These are phyloP conservation scores for Pharmacophagus antenor DNA, from an alignment of 2,888 invertebrate species.

Conservation along the genomic window DNA sequence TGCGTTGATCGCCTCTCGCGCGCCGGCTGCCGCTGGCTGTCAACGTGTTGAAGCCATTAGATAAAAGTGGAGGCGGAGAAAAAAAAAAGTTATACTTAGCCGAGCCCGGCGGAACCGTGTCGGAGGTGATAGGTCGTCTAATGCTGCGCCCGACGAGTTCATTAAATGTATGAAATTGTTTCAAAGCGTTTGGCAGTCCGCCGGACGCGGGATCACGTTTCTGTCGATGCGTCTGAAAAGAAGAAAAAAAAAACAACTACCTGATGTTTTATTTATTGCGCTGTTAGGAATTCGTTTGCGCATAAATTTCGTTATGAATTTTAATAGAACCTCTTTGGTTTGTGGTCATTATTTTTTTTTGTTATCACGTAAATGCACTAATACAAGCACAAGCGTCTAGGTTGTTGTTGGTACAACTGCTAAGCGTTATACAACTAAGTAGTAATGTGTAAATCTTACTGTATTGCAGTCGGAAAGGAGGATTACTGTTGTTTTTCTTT, in stretches of 20 bases:
- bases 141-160: constrained; percentile 37
- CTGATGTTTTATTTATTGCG: constrained; percentile 3
- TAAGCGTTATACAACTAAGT: too few species aligned
- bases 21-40: constrained; percentile 49
- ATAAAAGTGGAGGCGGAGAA: constrained; percentile 29
- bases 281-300: neutral
- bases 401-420: neutral
- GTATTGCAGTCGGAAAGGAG: too few species aligned
- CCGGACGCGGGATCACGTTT: constrained; percentile 8
- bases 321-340: neutral
- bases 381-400: neutral
- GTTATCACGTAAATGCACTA: neutral
- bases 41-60: constrained; percentile 49
- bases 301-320: neutral
- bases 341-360: too few species aligned
- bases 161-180: constrained; percentile 33
- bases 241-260: constrained; percentile 5
- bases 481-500: too few species aligned
- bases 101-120: constrained; percentile 33
- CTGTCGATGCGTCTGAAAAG: constrained; percentile 13
- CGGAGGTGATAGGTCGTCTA: constrained; percentile 45
- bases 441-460: too few species aligned
- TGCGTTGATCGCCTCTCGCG: constrained; percentile 56
- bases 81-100: constrained; percentile 35
- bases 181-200: constrained; percentile 4